Conservation (phyloP, 2,797 vertebrate genomes). For the Pyrocephalus nanus region DNA sequence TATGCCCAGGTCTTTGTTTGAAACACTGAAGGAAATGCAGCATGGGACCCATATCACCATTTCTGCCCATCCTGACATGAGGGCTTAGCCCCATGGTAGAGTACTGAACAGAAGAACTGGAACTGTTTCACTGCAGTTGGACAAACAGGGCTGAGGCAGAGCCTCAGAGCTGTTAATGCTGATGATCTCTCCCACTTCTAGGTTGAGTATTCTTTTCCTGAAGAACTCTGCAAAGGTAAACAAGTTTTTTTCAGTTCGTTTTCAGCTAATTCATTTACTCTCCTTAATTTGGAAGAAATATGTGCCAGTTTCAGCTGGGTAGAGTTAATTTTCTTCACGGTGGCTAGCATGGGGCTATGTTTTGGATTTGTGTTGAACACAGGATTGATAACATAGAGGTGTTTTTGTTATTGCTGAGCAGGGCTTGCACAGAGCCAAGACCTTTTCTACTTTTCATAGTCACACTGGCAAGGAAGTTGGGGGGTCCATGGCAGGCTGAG, state of each 20-base stretch:
- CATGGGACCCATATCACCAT: no score
- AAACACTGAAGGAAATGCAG: neutral
- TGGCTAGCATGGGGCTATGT: neutral
- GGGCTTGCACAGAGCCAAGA: neutral
- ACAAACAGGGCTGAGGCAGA: neutral
- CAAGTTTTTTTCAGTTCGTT: neutral
- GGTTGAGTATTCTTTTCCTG: neutral
- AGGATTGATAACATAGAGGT: neutral
- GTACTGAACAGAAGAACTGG: neutral
- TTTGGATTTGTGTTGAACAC: neutral
- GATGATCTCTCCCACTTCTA: neutral
- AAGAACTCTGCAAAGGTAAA: neutral
- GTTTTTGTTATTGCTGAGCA: neutral
- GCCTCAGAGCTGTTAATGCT: neutral
- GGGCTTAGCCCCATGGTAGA: neutral
- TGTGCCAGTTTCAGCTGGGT: neutral
- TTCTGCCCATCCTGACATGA: neutral
- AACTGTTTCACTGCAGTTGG: neutral
- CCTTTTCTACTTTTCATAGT: neutral
- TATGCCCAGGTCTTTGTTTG: neutral
- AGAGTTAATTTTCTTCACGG: neutral
- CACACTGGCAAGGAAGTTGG: neutral
- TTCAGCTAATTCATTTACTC: neutral
- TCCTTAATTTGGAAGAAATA: neutral
- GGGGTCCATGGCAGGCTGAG: neutral